phyloP scores from a whole-genome alignment of 2,888 invertebrate species.

The Asteroscopus sphinx region DNA sequence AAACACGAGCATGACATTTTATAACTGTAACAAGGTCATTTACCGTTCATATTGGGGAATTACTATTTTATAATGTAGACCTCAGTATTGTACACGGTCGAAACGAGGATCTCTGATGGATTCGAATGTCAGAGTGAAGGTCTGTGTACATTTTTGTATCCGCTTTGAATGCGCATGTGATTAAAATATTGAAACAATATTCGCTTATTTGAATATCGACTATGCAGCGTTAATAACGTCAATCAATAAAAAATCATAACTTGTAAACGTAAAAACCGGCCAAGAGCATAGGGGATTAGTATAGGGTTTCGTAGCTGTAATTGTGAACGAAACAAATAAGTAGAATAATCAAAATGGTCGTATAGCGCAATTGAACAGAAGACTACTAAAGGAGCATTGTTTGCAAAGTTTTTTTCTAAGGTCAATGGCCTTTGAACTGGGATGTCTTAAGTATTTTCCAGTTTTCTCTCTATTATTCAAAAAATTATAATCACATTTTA shows the following conservation, averaged over 20 bases:
- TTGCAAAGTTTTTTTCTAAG: no score
- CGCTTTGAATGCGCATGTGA: slow-evolving; percentile 53
- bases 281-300: no score
- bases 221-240: background rate
- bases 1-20: slow-evolving; percentile 86
- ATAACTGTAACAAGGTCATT: slow-evolving; percentile 87
- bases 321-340: no score
- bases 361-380: no score
- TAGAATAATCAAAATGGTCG: no score
- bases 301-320: no score
- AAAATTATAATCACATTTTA: no score
- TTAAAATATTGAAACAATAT: slow-evolving; percentile 50
- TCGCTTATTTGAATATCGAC: slow-evolving; percentile 19
- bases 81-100: slow-evolving; percentile 68
- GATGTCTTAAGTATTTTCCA: no score
- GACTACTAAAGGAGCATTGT: no score
- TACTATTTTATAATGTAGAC: slow-evolving; percentile 68
- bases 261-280: background rate
- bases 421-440: no score
- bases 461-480: no score
- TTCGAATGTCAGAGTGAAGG: slow-evolving; percentile 79
- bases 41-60: slow-evolving; percentile 80
- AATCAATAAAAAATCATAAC: background rate
- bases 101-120: slow-evolving; percentile 72
- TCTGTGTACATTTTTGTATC: slow-evolving; percentile 64